Base-by-base conservation (phyloP, 2,113 vertebrate genomes). In the Ceyx melanurus region DNA sequence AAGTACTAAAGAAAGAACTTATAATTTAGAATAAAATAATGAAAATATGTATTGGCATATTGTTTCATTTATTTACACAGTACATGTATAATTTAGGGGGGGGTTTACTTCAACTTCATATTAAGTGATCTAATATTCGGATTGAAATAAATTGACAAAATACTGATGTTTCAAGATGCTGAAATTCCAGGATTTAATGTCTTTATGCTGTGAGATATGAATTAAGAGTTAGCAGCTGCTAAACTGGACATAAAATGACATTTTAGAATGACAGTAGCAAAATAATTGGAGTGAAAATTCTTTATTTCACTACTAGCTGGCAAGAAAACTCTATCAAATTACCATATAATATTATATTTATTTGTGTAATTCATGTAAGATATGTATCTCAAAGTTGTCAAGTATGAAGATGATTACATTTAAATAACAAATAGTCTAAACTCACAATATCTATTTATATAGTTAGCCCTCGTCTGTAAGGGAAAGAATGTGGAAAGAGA, bases 181-280 rank as follows among this genome's bases (percentile, higher is more conserved):
- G 33, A 89, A 73, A 43, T 8, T n/a, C 5, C 17, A 80, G 21
- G 11, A 80, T 91, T 96, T 94, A 76, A 76, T 78, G 9, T 75
- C 22, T 87, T 86, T 60, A 26, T 22, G 10, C 42, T 79, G 33
- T 85, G 54, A 93, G 37, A 50, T 51, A 46, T 48, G 54, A 37
- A 87, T 61, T 46, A 68, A 73, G 51, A 81, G 23, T 73, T 77
- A 77, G 48, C 16, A 88, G 45, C 43, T 85, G 58, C 17, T 65
- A 78, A 94, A 81, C 72, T 51, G 10, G 22, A 71, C 37, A 37
- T 37, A 37, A 37, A 37, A 37, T 89, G 51, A 46, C 40, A 10
- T 86, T 90, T 92, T 74, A 92, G 19, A 57, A 45, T 88, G 42
- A 25, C n/a, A 67, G 22, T 56, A 71, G 81, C 76, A 96, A 96